Evolutionary conservation across 2,888 invertebrate genomes (phyloP).

Genomic region (Thymelicus sylvestris): DNA sequence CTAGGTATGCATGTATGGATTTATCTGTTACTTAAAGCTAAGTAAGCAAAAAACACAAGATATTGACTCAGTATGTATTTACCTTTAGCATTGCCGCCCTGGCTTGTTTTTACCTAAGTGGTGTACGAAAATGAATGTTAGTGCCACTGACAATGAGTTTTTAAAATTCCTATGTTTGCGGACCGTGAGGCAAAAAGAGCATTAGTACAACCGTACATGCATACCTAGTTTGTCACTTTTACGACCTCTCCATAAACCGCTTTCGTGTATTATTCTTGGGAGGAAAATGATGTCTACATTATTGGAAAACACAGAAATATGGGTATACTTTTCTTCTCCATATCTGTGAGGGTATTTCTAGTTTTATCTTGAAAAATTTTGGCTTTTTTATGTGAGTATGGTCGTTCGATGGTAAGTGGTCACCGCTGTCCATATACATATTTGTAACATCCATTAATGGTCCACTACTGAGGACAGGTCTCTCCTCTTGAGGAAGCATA

Average conservation of each 20-base stretch:
- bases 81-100: background rate
- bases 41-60: background rate
- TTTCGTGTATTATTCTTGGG: background rate
- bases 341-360: too few species aligned
- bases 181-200: background rate
- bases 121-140: slow-evolving; percentile 2
- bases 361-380: too few species aligned
- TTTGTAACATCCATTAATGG: too few species aligned
- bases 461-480: too few species aligned
- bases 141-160: slow-evolving; percentile 6
- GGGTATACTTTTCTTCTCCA: too few species aligned
- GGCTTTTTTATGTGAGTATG: too few species aligned
- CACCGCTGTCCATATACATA: too few species aligned
- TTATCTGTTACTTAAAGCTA: background rate
- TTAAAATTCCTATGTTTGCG: slow-evolving; percentile 1
- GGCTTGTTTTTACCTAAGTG: background rate
- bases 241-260: background rate
- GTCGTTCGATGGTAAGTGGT: too few species aligned
- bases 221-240: slow-evolving; percentile 1
- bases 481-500: too few species aligned
- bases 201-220: background rate
- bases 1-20: too few species aligned
- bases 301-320: too few species aligned
- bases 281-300: too few species aligned
- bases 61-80: background rate